These are phyloP conservation scores for Theonella swinhoei DNA, from an alignment of 37 sponge, comb jelly and placozoan species.

Conservation along the genomic window DNA sequence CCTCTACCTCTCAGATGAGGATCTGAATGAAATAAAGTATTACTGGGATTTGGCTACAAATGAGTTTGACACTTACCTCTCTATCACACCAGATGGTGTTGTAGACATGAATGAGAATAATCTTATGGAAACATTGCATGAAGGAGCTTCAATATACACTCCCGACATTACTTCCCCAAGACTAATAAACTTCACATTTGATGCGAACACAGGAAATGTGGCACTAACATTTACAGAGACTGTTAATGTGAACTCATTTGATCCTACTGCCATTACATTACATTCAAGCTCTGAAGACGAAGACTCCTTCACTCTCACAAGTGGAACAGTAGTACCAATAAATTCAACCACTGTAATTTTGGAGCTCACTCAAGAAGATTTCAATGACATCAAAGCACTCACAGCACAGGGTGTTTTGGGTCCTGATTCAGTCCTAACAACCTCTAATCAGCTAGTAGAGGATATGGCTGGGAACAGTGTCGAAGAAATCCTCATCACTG, in stretches of 20 bases:
- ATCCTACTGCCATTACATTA: conserved; percentile 63
- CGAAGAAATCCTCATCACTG: not conserved
- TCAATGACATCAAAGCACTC: conserved; percentile 77
- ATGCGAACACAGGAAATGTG: conserved; percentile 70
- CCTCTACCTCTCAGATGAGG: conserved; percentile 42
- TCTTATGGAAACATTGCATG: conserved; percentile 15
- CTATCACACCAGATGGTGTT: conserved; percentile 26
- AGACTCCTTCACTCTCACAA: conserved; percentile 56
- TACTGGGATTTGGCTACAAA: conserved; percentile 46
- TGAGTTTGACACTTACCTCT: conserved; percentile 53
- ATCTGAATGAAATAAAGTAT: conserved; percentile 75
- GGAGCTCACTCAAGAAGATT: conserved; percentile 54
- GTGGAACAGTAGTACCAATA: conserved; percentile 51
- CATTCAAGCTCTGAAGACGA: conserved; percentile 15
- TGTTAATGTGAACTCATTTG: conserved; percentile 70
- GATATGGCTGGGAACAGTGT: conserved; percentile 78
- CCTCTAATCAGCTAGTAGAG: conserved; percentile 41
- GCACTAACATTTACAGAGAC: conserved; percentile 76
- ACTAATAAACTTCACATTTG: conserved; percentile 57
- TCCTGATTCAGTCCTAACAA: conserved; percentile 41
- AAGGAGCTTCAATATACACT: conserved; percentile 12
- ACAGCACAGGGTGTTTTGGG: conserved; percentile 46
- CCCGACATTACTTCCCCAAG: conserved; percentile 57
- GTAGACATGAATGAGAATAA: conserved; percentile 67
- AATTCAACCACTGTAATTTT: conserved; percentile 64